Evolutionary conservation across 2,888 invertebrate species (phyloP), one percentile per base, ranked within the genome.

Genomic region (Chloroclysta siterata): DNA sequence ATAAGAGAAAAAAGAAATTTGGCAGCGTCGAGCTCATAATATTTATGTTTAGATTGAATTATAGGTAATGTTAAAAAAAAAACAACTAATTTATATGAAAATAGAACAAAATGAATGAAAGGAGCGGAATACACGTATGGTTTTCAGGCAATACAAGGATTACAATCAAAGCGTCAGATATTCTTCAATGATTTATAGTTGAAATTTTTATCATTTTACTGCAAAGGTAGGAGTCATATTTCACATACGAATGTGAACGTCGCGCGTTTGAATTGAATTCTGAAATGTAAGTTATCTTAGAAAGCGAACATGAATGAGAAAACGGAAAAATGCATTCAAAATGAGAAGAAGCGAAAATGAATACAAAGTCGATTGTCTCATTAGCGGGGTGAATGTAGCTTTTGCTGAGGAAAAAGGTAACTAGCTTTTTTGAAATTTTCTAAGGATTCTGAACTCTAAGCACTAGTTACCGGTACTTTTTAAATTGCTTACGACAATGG

Each of bases 201-300:
- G 15, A 42, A 58, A 53, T 15, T 50, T 46, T 44, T 44, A 47
- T 58, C 39, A 54, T 46, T 29, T 55, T 41, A n/a, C n/a, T 39
- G 39, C 58, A 50, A 54, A 58, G 63, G 42, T 50, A 51, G 33
- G n/a, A 55, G 39, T 22, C 54, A 52, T 55, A 51, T 59, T 46
- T 63, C 54, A 59, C 33, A 10, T 7, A 17, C 17, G 39, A 53
- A 51, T 46, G 48, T 50, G 28, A 17, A 42, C 39, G 39, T 59
- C 50, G 6, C n/a, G 15, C 44, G 36, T 36, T 44, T 29, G 22
- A 13, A 64, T 64, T 56, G 52, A 64, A 56, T 60, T 54, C 13
- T 52, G 4, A 13, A 4, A 17, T 54, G 17, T 48, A 42, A 42
- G 46, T 17, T 47, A 41, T 46, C 36, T 33, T 13, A 41, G 36